Conservation (phyloP, 1,140 invertebrate species). For the Rhagoletis pomonella region DNA sequence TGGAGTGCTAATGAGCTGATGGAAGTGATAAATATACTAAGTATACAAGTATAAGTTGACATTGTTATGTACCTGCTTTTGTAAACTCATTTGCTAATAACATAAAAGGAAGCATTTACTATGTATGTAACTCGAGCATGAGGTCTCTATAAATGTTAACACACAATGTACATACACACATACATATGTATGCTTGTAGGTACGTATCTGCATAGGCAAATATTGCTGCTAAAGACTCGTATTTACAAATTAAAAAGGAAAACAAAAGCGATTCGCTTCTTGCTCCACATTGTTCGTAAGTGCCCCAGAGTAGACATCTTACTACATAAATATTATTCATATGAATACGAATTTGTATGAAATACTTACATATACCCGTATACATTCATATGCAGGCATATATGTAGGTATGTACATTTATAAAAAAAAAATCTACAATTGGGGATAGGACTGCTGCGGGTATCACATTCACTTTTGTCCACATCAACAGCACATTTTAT, state of each 20-base stretch:
- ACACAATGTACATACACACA: too few relatives aligned
- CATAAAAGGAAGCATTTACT: too few relatives aligned
- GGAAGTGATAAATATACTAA: background rate
- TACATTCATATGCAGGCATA: too few relatives aligned
- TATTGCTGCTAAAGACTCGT: background rate
- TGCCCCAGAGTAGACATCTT: background rate
- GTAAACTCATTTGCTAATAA: too few relatives aligned
- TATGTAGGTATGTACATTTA: too few relatives aligned
- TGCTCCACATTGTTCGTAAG: background rate
- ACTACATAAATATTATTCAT: background rate
- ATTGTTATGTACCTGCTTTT: too few relatives aligned
- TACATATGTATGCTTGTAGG: background rate
- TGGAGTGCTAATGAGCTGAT: background rate
- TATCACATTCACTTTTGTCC: background rate
- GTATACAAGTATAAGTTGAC: background rate
- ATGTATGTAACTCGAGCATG: background rate
- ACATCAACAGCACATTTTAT: background rate
- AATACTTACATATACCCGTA: too few relatives aligned
- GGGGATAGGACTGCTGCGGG: background rate
- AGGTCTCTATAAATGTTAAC: too few relatives aligned
- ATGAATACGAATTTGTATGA: too few relatives aligned
- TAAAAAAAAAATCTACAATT: background rate
- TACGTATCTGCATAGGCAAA: background rate
- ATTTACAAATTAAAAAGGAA: background rate
- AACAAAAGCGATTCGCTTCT: slow-evolving; percentile 3